Conservation (phyloP, 2,113 vertebrate species). For the Spermophilus dauricus region DNA sequence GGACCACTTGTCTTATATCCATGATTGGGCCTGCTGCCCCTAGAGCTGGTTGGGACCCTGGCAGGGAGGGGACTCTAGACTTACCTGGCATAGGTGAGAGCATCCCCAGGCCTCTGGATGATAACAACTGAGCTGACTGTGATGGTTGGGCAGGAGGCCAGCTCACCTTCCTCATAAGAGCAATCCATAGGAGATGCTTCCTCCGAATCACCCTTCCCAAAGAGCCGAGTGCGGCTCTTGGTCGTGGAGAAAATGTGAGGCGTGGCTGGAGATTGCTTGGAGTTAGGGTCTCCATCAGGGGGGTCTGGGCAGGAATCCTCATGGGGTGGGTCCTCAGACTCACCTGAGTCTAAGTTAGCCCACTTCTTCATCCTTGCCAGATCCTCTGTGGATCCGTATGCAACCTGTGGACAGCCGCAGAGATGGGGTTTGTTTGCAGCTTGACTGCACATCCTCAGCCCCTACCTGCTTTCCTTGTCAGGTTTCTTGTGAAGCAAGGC, state of each 20-base stretch:
- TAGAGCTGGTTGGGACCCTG: background rate
- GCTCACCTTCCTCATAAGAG: slow-evolving; percentile 91
- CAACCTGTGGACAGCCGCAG: slow-evolving; percentile 72
- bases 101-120: slow-evolving; percentile 88
- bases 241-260: slow-evolving; percentile 82
- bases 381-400: slow-evolving; percentile 71
- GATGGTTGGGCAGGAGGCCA: slow-evolving; percentile 82
- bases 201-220: slow-evolving; percentile 86
- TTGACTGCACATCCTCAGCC: background rate
- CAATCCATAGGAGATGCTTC: slow-evolving; percentile 93
- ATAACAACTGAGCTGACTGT: slow-evolving; percentile 88
- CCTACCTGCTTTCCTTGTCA: background rate
- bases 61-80: background rate
- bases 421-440: background rate
- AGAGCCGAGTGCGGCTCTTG: slow-evolving; percentile 79
- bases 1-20: background rate
- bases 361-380: slow-evolving; percentile 91
- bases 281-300: slow-evolving; percentile 85
- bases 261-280: slow-evolving; percentile 78
- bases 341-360: slow-evolving; percentile 86
- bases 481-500: background rate
- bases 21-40: background rate
- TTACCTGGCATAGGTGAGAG: slow-evolving; percentile 80
- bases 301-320: slow-evolving; percentile 87
- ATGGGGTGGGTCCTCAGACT: slow-evolving; percentile 79